Conservation (phyloP, 2,888 invertebrate species). For the Pedicia rivosa region DNA sequence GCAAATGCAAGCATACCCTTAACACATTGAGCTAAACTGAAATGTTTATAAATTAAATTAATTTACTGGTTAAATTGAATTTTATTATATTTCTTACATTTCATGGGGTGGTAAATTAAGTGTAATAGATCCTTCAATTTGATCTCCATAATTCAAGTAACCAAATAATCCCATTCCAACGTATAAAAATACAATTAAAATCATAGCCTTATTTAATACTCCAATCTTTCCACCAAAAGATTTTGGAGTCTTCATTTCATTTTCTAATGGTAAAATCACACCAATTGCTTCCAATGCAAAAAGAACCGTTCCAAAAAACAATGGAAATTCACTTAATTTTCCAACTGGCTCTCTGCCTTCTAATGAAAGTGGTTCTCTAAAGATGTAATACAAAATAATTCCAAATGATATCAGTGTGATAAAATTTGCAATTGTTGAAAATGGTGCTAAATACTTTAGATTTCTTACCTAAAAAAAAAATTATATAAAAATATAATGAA, state of each 20-base stretch:
- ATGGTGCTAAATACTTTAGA: constrained; percentile 74
- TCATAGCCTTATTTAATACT: constrained; percentile 73
- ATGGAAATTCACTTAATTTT: constrained; percentile 52
- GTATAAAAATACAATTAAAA: constrained; percentile 66
- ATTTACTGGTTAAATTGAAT: neutral
- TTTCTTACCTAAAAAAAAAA: constrained; percentile 34
- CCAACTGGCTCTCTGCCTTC: constrained; percentile 47
- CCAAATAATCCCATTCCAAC: constrained; percentile 82
- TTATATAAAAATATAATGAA: neutral
- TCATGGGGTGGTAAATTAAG: constrained; percentile 59
- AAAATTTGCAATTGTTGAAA: constrained; percentile 76
- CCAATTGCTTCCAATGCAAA: constrained; percentile 94
- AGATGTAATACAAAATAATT: constrained; percentile 73
- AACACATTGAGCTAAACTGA: constrained; percentile 52
- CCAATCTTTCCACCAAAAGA: constrained; percentile 67
- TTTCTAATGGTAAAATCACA: constrained; percentile 84
- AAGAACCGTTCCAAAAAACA: constrained; percentile 91
- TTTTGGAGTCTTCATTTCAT: constrained; percentile 81
- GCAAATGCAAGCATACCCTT: constrained; percentile 58
- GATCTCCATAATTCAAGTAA: constrained; percentile 66
- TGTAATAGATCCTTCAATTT: constrained; percentile 65
- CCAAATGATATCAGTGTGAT: constrained; percentile 70
- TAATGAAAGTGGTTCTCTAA: constrained; percentile 50
- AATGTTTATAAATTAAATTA: constrained; percentile 15
- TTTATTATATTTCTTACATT: constrained; percentile 36